phyloP scores from a whole-genome alignment of 2,888 invertebrate genomes.

The Hirtodrosophila histrioides region DNA sequence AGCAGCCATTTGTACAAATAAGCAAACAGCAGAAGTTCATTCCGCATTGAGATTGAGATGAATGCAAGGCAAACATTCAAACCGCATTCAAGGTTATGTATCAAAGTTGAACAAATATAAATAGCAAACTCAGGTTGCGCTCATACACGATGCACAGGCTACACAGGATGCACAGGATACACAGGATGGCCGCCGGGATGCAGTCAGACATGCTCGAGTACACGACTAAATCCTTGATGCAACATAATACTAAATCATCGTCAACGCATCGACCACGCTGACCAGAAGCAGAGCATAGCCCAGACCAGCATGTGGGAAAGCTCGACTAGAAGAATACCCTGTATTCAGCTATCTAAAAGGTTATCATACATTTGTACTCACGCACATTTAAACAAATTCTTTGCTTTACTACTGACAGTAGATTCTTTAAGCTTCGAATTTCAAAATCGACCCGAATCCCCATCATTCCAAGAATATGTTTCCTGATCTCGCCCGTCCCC shows the following conservation, averaged over 20 bases:
- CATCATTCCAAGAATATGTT: no score
- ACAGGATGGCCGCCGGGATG: slow-evolving; percentile 37
- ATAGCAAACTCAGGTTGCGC: slow-evolving; percentile 17
- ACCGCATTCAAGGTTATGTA: slow-evolving; percentile 81
- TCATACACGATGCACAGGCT: no score
- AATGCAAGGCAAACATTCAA: slow-evolving; percentile 57
- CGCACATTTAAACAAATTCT: no score
- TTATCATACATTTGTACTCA: no score
- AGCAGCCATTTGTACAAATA: slow-evolving; percentile 79
- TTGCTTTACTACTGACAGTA: no score
- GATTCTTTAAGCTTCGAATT: no score
- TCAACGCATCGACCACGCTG: slow-evolving; percentile 67
- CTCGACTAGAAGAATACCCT: slow-evolving; percentile 13
- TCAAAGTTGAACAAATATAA: slow-evolving; percentile 76
- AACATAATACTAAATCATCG: slow-evolving; percentile 83
- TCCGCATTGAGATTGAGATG: slow-evolving; percentile 57
- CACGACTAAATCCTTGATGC: slow-evolving; percentile 77
- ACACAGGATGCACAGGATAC: slow-evolving; percentile 38
- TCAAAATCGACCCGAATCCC: no score
- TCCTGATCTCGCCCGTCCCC: no score
- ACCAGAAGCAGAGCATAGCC: slow-evolving; percentile 15
- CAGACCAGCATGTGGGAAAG: not conserved
- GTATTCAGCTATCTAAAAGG: no score
- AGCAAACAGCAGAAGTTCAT: slow-evolving; percentile 52
- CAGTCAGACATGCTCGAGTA: slow-evolving; percentile 72